Conservation (phyloP, 2,888 invertebrate genomes). For the Reticulitermes lucifugus region DNA sequence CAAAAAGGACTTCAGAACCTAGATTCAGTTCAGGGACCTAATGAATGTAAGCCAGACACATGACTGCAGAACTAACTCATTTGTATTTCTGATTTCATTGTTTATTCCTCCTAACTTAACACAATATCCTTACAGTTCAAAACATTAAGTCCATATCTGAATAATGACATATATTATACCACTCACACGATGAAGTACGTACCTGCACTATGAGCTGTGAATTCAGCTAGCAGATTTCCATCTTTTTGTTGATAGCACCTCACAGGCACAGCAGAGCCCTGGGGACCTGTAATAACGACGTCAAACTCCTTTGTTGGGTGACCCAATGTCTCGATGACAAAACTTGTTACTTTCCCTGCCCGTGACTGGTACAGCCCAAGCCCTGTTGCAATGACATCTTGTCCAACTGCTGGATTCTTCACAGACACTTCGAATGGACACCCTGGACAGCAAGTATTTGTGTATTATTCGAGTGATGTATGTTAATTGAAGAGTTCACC, state of each 20-base stretch:
- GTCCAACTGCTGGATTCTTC: constrained; percentile 74
- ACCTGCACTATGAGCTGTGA: constrained; percentile 83
- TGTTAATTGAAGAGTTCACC: no score
- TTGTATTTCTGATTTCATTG: background rate
- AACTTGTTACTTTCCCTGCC: constrained; percentile 84
- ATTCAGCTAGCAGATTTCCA: constrained; percentile 95
- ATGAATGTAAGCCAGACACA: background rate
- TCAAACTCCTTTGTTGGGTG: constrained; percentile 90
- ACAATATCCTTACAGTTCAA: no score
- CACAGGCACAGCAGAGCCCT: constrained; percentile 85
- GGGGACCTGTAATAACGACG: constrained; percentile 87
- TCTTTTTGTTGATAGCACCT: constrained; percentile 96
- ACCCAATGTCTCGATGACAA: constrained; percentile 90
- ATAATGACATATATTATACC: no score
- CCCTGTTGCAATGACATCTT: constrained; percentile 82
- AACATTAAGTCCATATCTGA: no score
- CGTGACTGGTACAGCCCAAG: constrained; percentile 88
- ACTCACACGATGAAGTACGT: constrained; percentile 12
- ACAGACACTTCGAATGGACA: constrained; percentile 72
- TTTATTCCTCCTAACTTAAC: no score
- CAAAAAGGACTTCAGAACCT: no score
- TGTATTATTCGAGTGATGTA: no score
- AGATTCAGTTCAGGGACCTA: no score
- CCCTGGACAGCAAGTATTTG: constrained; percentile 59
- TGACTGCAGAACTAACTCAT: background rate